Evolutionary conservation across 92 coral and sea anemone species (phyloP).

Genomic region (Porites cylindrica): DNA sequence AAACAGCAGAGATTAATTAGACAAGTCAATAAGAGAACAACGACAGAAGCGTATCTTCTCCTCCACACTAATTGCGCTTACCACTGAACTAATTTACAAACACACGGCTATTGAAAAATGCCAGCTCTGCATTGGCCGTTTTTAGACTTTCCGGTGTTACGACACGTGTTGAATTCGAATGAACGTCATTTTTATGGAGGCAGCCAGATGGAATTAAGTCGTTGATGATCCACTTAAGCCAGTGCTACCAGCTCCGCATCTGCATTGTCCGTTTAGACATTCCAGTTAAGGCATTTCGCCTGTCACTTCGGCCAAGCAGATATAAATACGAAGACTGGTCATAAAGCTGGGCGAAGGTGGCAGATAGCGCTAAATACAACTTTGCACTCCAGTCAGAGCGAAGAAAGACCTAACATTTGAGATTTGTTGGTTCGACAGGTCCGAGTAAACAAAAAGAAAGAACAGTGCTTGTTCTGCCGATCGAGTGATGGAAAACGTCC

Average conservation of each 20-base stretch:
- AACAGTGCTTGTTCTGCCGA: too few relatives aligned
- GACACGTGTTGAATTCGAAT: slow-evolving; percentile 75
- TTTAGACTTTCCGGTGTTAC: slow-evolving; percentile 55
- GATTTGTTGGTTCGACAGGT: too few relatives aligned
- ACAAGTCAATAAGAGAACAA: slow-evolving; percentile 68
- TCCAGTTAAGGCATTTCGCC: too few relatives aligned
- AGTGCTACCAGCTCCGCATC: neutral
- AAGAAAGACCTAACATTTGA: too few relatives aligned
- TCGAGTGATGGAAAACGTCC: too few relatives aligned
- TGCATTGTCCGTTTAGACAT: too few relatives aligned
- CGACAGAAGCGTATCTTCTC: slow-evolving; percentile 88
- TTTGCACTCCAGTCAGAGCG: slow-evolving; percentile 54
- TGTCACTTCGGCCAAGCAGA: too few relatives aligned
- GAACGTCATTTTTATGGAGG: slow-evolving; percentile 48
- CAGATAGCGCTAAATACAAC: slow-evolving; percentile 84
- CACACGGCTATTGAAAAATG: slow-evolving; percentile 28
- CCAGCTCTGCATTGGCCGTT: slow-evolving; percentile 50
- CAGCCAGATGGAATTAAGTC: slow-evolving; percentile 39
- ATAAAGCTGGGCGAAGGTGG: slow-evolving; percentile 70
- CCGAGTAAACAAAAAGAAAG: too few relatives aligned
- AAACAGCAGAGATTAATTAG: slow-evolving; percentile 68
- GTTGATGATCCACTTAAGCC: slow-evolving; percentile 44
- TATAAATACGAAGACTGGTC: neutral
- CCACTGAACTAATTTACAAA: slow-evolving; percentile 62
- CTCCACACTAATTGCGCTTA: slow-evolving; percentile 86